phyloP scores from a whole-genome alignment of 2,113 vertebrate genomes.

The Rousettus leschenaultii region DNA sequence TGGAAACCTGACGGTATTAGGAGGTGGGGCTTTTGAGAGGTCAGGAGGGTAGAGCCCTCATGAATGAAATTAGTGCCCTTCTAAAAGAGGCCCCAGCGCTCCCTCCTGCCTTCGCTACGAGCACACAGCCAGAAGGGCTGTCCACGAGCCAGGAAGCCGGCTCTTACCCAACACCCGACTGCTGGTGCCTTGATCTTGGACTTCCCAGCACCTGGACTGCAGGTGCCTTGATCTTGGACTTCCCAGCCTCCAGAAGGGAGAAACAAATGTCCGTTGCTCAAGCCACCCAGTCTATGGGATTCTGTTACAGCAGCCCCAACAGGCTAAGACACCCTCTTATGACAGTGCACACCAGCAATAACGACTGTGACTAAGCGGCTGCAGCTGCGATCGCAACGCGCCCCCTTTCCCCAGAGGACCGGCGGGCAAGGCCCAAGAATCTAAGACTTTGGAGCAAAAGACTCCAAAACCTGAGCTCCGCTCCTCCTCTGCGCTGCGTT shows the following conservation, averaged over 20 bases:
- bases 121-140: background rate
- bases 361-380: background rate
- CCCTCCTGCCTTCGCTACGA: background rate
- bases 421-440: background rate
- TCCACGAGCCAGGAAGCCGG: background rate
- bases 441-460: background rate
- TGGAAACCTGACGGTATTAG: background rate
- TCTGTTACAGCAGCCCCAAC: background rate
- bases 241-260: background rate
- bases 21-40: background rate
- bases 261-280: background rate
- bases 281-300: background rate
- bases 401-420: background rate
- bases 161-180: background rate
- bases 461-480: background rate
- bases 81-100: background rate
- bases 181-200: background rate
- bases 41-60: background rate
- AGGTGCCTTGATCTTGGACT: background rate
- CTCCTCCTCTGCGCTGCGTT: background rate
- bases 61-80: background rate
- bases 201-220: background rate
- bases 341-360: background rate
- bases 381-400: background rate
- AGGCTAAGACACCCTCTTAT: background rate